Conservation (phyloP, 2,797 vertebrate species). For the Paguma larvata region DNA sequence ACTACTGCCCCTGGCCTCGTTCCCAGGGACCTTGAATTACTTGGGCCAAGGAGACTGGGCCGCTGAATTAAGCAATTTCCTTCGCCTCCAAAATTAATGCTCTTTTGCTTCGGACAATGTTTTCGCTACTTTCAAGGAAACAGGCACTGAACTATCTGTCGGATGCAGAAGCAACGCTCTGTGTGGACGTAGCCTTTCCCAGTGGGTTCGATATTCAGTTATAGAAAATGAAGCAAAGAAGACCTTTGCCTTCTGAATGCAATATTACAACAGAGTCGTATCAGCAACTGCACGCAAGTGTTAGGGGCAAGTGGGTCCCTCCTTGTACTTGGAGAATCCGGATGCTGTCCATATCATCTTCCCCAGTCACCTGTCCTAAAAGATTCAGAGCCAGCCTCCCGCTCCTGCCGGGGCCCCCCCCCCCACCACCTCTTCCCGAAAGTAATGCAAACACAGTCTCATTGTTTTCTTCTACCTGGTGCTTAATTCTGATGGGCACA, state of each 20-base stretch:
- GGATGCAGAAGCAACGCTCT: neutral
- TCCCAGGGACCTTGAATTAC: neutral
- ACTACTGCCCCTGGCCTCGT: no score
- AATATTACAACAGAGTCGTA: neutral
- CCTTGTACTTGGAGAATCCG: no score
- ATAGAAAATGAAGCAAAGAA: neutral
- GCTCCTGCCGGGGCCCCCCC: no score
- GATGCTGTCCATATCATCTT: neutral
- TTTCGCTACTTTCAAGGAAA: neutral
- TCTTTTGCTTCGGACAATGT: neutral
- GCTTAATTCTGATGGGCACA: neutral
- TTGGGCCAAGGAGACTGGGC: neutral
- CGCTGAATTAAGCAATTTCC: neutral
- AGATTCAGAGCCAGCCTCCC: accelerated
- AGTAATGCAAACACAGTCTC: accelerated
- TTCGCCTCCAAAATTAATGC: neutral
- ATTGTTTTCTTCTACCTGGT: neutral
- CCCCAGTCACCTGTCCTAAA: accelerated
- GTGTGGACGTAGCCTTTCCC: neutral
- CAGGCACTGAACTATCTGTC: neutral
- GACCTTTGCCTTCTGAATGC: neutral
- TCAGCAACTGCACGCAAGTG: neutral
- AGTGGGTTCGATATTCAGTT: neutral
- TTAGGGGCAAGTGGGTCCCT: neutral
- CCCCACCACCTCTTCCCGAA: neutral